Conservation (phyloP, 2,113 vertebrate genomes). For the Muntiacus reevesi region DNA sequence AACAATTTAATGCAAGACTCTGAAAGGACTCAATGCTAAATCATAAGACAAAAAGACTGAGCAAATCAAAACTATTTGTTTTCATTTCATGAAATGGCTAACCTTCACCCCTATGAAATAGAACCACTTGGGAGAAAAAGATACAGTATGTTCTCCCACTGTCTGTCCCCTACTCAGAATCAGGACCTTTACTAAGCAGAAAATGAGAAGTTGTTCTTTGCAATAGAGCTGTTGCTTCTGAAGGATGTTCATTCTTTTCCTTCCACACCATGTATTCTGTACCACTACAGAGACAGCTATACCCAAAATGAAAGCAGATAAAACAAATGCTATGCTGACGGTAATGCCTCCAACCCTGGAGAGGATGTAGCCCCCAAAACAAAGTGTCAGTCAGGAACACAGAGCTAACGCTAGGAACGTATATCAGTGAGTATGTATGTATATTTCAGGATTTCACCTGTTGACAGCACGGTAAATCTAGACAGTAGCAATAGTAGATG, state of each 20-base stretch:
- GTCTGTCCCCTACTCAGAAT: background rate
- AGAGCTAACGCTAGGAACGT: background rate
- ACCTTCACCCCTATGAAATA: background rate
- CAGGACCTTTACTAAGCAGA: background rate
- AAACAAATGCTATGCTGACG: background rate
- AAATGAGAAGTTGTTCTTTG: background rate
- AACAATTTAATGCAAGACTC: background rate
- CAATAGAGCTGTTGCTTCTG: background rate
- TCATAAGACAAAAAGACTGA: background rate
- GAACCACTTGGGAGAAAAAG: background rate
- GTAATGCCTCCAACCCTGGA: background rate
- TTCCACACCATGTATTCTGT: too few relatives aligned
- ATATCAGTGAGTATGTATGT: background rate
- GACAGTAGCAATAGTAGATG: background rate
- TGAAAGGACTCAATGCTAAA: background rate
- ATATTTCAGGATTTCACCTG: too few relatives aligned
- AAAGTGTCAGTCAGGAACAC: background rate
- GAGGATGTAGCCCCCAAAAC: background rate
- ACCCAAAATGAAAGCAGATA: background rate
- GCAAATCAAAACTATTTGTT: background rate
- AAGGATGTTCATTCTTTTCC: background rate
- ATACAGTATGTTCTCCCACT: background rate
- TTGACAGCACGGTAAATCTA: background rate
- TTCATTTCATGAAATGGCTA: background rate
- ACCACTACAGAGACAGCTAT: background rate